These are phyloP conservation scores for Stichopus chloronotus DNA, from an alignment of 35 echinoderm and acorn worm species.

Conservation along the genomic window DNA sequence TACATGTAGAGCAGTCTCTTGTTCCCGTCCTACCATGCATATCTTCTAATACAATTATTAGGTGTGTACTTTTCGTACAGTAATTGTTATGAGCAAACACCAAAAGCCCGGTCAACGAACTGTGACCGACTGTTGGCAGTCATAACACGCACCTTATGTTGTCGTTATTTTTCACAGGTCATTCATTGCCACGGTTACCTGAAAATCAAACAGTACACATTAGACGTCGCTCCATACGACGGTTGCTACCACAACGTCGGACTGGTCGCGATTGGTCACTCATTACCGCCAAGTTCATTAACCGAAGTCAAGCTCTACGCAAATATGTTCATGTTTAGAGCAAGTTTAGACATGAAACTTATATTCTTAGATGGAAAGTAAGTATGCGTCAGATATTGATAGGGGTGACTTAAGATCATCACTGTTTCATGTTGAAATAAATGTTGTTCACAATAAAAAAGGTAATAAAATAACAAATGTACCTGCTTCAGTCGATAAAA, in stretches of 20 bases:
- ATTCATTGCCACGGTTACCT: constrained; percentile 97
- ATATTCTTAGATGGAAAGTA: constrained; percentile 99
- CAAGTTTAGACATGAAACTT: constrained; percentile 96
- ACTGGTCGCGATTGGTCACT: constrained; percentile 94
- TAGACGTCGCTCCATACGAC: constrained; percentile 97
- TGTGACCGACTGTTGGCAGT: too few species aligned
- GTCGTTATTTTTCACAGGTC: constrained; percentile 51
- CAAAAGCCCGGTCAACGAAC: too few species aligned
- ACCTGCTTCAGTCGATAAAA: too few species aligned
- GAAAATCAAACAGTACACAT: constrained; percentile 99
- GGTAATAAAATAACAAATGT: background rate
- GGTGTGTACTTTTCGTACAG: too few species aligned
- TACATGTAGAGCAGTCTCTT: too few species aligned
- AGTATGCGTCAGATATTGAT: constrained; percentile 42
- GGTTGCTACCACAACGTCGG: constrained; percentile 98
- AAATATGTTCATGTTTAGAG: constrained; percentile 99
- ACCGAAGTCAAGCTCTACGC: constrained; percentile 97
- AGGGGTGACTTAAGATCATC: background rate
- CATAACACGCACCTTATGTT: too few species aligned
- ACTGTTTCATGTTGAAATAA: background rate
- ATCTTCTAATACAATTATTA: too few species aligned
- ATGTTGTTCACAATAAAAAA: background rate
- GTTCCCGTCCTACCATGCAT: too few species aligned
- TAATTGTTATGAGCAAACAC: too few species aligned
- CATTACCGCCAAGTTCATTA: constrained; percentile 89